Evolutionary conservation across 2,888 invertebrate genomes (phyloP).

Genomic region (Nematopogon swammerdamellus): DNA sequence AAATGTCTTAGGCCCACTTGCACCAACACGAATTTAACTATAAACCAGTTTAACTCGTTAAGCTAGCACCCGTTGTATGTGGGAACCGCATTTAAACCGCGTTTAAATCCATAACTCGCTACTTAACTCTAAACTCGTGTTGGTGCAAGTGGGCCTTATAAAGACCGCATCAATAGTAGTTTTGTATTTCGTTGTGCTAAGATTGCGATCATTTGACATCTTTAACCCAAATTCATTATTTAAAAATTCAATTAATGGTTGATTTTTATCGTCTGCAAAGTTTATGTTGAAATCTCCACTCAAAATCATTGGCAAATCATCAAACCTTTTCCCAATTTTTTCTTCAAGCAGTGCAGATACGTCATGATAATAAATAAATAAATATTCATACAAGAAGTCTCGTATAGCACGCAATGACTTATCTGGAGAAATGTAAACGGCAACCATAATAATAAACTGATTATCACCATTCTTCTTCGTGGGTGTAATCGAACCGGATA

Average conservation of each 20-base stretch:
- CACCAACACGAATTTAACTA: too few relatives aligned
- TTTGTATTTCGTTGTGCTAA: constrained; percentile 8
- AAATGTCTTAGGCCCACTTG: too few relatives aligned
- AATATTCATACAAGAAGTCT: constrained; percentile 9
- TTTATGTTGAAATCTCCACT: constrained; percentile 10
- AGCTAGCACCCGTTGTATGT: too few relatives aligned
- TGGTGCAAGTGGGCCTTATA: too few relatives aligned
- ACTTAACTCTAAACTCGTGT: too few relatives aligned
- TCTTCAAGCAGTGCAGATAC: constrained; percentile 9
- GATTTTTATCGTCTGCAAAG: constrained; percentile 11
- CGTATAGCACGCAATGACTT: constrained; percentile 7
- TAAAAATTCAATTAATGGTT: constrained; percentile 8
- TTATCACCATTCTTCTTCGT: too few relatives aligned
- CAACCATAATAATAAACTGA: constrained; percentile 8
- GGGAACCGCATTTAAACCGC: too few relatives aligned
- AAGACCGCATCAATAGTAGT: constrained; percentile 11
- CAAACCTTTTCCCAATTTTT: constrained; percentile 10
- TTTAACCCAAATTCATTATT: constrained; percentile 7
- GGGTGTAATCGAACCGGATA: too few relatives aligned
- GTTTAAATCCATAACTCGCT: too few relatives aligned
- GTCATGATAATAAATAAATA: constrained; percentile 11
- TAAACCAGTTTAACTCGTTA: too few relatives aligned
- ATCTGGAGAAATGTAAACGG: constrained; percentile 10
- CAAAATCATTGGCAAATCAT: constrained; percentile 10
- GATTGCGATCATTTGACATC: constrained; percentile 6